These are phyloP conservation scores for Istiophorus platypterus DNA, from an alignment of 2,113 vertebrate genomes.

Conservation along the genomic window DNA sequence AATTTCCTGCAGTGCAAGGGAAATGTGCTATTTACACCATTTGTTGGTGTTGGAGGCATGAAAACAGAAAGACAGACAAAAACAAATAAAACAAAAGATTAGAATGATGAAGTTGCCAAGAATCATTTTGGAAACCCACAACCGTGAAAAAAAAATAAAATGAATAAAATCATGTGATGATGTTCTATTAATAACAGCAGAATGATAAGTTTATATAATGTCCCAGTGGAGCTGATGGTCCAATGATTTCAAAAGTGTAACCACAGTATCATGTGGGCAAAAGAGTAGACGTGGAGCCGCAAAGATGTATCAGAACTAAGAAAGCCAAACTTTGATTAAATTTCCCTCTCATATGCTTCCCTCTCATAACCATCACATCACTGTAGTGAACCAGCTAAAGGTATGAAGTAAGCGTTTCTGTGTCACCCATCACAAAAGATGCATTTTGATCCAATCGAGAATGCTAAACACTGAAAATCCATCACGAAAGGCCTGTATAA, in stretches of 20 bases:
- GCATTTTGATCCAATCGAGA: neutral
- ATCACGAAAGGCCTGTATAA: constrained; percentile 16
- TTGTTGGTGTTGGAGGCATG: constrained; percentile 8
- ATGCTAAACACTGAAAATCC: neutral
- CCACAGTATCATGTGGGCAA: constrained; percentile 26
- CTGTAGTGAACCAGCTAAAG: neutral
- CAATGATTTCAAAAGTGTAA: constrained; percentile 44
- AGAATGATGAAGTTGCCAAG: constrained; percentile 24
- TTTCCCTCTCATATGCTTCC: neutral
- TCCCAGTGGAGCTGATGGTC: constrained; percentile 67
- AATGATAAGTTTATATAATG: constrained; percentile 66
- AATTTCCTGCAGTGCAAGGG: constrained; percentile 71
- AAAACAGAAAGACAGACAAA: constrained; percentile 4
- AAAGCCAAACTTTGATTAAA: constrained; percentile 8
- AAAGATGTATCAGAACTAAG: constrained; percentile 16
- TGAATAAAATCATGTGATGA: constrained; percentile 38
- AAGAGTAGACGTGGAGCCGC: constrained; percentile 15
- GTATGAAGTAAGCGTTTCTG: constrained; percentile 11
- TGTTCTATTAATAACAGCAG: constrained; percentile 62
- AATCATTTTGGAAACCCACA: constrained; percentile 24
- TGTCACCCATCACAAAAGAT: constrained; percentile 18
- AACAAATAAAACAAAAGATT: constrained; percentile 9
- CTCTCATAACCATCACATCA: neutral
- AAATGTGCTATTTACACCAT: constrained; percentile 18
- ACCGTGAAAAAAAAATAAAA: constrained; percentile 26